Conservation (phyloP, 2,113 vertebrate species). For the Pantherophis guttatus region DNA sequence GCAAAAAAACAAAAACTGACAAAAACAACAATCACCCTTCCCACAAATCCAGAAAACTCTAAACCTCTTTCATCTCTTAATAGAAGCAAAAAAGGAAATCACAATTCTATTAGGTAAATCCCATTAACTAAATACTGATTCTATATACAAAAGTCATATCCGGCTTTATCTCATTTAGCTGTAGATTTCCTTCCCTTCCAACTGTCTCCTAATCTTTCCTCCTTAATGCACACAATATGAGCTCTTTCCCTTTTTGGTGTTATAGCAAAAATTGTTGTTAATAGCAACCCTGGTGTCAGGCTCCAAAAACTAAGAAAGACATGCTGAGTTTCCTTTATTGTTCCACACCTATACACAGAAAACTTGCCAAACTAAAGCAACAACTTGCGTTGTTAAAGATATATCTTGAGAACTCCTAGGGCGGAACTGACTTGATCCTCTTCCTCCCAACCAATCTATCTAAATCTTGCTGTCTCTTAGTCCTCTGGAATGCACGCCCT, state of each 20-base stretch:
- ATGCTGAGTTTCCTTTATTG: neutral
- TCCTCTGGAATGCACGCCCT: neutral
- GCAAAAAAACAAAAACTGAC: neutral
- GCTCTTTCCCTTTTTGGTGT: no score
- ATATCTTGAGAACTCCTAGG: neutral
- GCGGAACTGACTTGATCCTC: neutral
- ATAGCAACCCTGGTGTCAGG: neutral
- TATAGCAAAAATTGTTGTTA: neutral
- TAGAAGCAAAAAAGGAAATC: neutral
- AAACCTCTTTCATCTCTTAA: neutral
- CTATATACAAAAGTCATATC: no score
- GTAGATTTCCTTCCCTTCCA: neutral
- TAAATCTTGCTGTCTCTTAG: neutral
- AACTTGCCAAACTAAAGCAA: neutral
- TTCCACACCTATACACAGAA: neutral
- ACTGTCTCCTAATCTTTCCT: neutral
- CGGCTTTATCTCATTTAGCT: neutral
- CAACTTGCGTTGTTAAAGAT: neutral
- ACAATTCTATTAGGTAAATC: neutral
- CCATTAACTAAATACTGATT: neutral
- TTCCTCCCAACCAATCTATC: neutral
- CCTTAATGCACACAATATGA: neutral
- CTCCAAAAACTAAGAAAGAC: neutral
- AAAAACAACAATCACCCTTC: neutral
- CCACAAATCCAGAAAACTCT: neutral